Base-by-base conservation (phyloP, 2,797 vertebrate genomes). In the Scolopax rusticola region DNA sequence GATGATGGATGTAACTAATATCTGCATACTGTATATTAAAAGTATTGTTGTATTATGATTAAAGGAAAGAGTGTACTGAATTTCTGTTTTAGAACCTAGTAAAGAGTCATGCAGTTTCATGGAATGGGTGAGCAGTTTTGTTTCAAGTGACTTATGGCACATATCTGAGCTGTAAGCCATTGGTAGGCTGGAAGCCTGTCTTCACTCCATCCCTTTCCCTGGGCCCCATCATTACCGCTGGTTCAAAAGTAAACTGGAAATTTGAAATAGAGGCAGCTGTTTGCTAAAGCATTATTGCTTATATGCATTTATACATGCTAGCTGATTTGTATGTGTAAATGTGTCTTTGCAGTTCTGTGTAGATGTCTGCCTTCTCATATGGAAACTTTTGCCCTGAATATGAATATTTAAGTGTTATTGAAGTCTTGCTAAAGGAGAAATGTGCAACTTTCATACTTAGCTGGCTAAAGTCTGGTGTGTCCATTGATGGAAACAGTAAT, bases 101-200 rank as follows among this genome's bases (percentile, higher is more conserved):
- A 0, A 19, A 19, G 21, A 2, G 13, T 38, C 8, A 2, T 6
- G 7, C 18, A 4, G 0, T n/a, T 73, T 16, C 24, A 3, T 28
- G 20, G 12, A 9, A 12, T 14, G 9, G 36, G 16, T 2, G 3
- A 63, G 57, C 45, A 54, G 1, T 25, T 70, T 15, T 43, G 13
- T 30, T 77, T 47, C 41, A 8, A 12, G 30, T 45, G 41, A 17
- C 15, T 65, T 19, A 12, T 19, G 77, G 11, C 12, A 4, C 6
- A 4, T 5, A 17, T 15, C 18, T 20, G 48, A 16, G 20, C 50
- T 63, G 14, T 19, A 27, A 67, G 38, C 23, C 13, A 0, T 43
- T 27, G 5, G 12, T 28, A 83, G 50, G 17, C 8, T 18, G 17
- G 17, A 67, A 80, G 14, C 20, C 12, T 79, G 56, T 27, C 36